Base-by-base conservation (phyloP, 2,797 vertebrate species). In the Spinibarbus caldwelli region DNA sequence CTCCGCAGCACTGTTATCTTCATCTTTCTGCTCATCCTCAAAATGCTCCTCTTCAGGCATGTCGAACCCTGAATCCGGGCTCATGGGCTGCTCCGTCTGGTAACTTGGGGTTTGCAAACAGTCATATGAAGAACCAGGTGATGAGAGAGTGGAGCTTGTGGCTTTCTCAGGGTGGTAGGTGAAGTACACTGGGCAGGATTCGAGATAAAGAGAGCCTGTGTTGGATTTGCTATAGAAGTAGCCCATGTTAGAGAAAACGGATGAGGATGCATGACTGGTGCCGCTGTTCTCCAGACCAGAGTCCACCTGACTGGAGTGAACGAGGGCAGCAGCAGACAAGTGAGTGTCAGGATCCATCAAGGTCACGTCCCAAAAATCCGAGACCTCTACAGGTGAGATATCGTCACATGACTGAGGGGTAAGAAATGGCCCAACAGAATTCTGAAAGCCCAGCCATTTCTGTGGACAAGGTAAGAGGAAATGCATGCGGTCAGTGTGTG, bases 201-300 rank as follows among this genome's bases (percentile, higher is more conserved):
- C 80, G 4, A 86, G 21, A 45, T 67, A 1, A 5, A 81, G 2
- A 73, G 87, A 89, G 45, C 62, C 86, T 3, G 87, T 47, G 47
- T 71, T 77, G 54, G 80, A 78, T 45, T 87, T 90, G n/a, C 92
- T 93, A 66, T 89, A 89, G 89, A 95, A 94, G 81, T 95, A 95
- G 43, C 93, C 93, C 89, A 92, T 87, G 92, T 95, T 95, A 2
- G 92, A 95, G 90, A 93, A 94, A 79, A 72, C 82, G 6, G 94
- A 95, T 0, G 92, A 93, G 7, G 92, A 90, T 15, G 90, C 71
- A 0, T 87, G 89, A 83, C 85, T 64, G 1, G 29, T 79, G 0
- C 81, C 76, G 2, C 62, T 82, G 43, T 70, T 59, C n/a, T 86
- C 64, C 5, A 78, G 71, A 2, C 54, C 75, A 17, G 34, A 84